Evolutionary conservation across 2,797 vertebrate species (phyloP).

Genomic region (Acanthurus tractus): DNA sequence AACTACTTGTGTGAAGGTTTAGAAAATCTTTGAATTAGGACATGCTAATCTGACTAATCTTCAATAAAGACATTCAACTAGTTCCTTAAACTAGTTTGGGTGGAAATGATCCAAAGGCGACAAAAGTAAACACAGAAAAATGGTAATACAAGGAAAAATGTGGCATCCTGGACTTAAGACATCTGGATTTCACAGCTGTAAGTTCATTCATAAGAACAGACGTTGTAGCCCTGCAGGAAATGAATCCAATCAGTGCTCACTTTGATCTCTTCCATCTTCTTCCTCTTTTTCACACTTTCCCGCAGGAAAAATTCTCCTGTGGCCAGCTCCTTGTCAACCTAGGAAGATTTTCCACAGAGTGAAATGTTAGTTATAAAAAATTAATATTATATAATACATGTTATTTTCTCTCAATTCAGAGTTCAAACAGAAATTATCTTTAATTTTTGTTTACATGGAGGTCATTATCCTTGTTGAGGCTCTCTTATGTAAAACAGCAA

Average conservation of each 20-base stretch:
- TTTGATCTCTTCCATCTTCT: slow-evolving; percentile 93
- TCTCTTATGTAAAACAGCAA: neutral
- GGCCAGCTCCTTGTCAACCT: slow-evolving; percentile 95
- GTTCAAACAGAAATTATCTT: neutral
- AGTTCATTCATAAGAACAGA: neutral
- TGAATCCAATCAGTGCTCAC: slow-evolving; percentile 72
- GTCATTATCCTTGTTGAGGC: too few species aligned
- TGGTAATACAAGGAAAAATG: neutral
- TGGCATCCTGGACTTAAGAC: neutral
- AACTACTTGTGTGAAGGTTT: too few species aligned
- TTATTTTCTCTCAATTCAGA: too few species aligned
- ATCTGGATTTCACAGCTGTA: neutral
- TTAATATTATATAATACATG: too few species aligned
- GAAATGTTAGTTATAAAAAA: neutral
- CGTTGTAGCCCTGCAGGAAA: neutral
- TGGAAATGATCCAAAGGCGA: too few species aligned
- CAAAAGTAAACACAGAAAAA: too few species aligned
- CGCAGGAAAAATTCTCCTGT: slow-evolving; percentile 96
- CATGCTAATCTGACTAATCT: neutral
- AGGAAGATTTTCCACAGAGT: slow-evolving; percentile 17
- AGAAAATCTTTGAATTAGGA: neutral
- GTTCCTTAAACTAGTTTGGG: too few species aligned
- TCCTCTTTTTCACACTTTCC: slow-evolving; percentile 91
- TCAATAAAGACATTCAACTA: neutral
- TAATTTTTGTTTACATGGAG: neutral